A percentile compares a stretch with the other conserved stretches of the same genome.
phyloP scores from a whole-genome alignment of 2,113 vertebrate species.

The Clarias magur region DNA sequence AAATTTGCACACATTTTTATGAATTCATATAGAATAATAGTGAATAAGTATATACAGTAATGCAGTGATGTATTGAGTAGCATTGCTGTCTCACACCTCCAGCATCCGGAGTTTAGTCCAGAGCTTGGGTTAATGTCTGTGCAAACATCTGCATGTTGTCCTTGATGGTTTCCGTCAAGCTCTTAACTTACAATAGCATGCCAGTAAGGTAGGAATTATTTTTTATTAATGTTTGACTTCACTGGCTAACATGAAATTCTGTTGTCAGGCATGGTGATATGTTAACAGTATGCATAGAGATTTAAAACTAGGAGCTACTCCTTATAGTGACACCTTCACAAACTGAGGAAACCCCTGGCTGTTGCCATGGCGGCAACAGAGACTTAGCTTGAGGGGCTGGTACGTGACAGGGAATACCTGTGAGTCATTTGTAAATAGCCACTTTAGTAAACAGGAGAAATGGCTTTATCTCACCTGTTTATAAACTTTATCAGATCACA shows the following conservation, averaged over 20 bases:
- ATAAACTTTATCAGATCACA: neutral
- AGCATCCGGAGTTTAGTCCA: neutral
- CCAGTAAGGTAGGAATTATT: neutral
- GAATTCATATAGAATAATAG: neutral
- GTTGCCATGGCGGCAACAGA: conserved; percentile 56
- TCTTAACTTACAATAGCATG: neutral
- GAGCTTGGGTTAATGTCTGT: neutral
- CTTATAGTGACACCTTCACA: conserved; percentile 16
- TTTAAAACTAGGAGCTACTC: conserved; percentile 14
- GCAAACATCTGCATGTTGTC: neutral
- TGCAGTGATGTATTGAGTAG: neutral
- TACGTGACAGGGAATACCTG: conserved; percentile 54
- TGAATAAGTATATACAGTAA: neutral
- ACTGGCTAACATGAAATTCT: neutral
- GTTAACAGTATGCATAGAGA: conserved; percentile 4
- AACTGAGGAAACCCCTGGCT: neutral
- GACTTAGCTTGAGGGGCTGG: conserved; percentile 33
- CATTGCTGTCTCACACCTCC: neutral
- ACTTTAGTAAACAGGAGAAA: conserved; percentile 14
- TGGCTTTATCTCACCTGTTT: conserved; percentile 17
- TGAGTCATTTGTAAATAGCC: conserved; percentile 35
- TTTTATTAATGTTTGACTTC: neutral
- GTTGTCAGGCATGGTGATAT: neutral
- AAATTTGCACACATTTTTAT: neutral
- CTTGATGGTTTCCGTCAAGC: neutral